Evolutionary conservation across 2,113 vertebrate genomes (phyloP).

Genomic region (Lanius ludovicianus): DNA sequence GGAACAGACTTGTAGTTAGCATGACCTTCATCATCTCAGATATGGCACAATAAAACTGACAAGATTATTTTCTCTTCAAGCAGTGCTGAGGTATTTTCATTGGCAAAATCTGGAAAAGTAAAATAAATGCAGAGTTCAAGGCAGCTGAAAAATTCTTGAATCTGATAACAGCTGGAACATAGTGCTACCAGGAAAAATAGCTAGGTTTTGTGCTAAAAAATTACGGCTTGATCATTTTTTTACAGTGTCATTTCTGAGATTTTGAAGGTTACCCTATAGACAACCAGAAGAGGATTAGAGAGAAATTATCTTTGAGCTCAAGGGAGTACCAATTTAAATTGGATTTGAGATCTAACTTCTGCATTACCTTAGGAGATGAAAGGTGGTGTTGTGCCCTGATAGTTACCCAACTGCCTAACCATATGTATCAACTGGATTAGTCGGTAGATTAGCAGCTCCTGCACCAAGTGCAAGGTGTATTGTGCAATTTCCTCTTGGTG

Average conservation of each 20-base stretch:
- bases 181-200: slow-evolving; percentile 39
- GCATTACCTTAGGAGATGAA: slow-evolving; percentile 36
- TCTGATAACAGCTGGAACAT: slow-evolving; percentile 16
- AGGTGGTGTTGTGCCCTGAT: background rate
- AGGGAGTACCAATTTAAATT: slow-evolving; percentile 57
- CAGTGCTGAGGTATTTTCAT: slow-evolving; percentile 24
- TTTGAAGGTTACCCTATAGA: slow-evolving; percentile 47
- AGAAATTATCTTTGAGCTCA: slow-evolving; percentile 63
- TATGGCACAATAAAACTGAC: slow-evolving; percentile 39
- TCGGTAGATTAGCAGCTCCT: background rate
- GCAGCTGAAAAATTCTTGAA: slow-evolving; percentile 23
- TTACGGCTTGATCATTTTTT: slow-evolving; percentile 31
- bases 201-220: slow-evolving; percentile 37
- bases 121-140: slow-evolving; percentile 52
- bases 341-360: slow-evolving; percentile 53
- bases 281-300: slow-evolving; percentile 54
- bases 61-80: slow-evolving; percentile 44
- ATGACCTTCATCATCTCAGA: slow-evolving; percentile 51
- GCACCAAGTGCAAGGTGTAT: background rate
- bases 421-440: background rate
- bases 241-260: slow-evolving; percentile 11
- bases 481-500: background rate
- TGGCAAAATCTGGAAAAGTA: slow-evolving; percentile 19
- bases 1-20: slow-evolving; percentile 12
- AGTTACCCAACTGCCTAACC: slow-evolving; percentile 11